Evolutionary conservation across 2,888 invertebrate genomes (phyloP).

Genomic region (Crepidodera aurea): DNA sequence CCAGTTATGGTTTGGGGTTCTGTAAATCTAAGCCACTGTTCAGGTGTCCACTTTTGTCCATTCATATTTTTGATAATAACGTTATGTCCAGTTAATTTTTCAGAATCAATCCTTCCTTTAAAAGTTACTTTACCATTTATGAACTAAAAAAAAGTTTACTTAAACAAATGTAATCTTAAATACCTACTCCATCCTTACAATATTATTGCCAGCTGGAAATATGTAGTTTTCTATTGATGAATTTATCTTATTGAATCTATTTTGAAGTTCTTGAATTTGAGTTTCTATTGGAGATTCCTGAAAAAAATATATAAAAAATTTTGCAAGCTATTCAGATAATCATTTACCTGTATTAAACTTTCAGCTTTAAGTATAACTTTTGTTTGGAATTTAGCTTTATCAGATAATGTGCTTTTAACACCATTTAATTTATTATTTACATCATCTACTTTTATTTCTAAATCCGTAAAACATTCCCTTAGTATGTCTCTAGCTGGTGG

Average conservation of each 20-base stretch:
- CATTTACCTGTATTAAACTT: constrained; percentile 1
- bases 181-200: constrained; percentile 32
- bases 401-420: constrained; percentile 16
- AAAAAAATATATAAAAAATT: constrained; percentile 8
- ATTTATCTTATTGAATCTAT: constrained; percentile 25
- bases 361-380: constrained; percentile 15
- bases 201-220: constrained; percentile 14
- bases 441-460: constrained; percentile 42
- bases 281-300: constrained; percentile 33
- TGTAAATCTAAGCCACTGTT: constrained; percentile 50
- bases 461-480: constrained; percentile 44
- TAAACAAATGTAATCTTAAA: not conserved
- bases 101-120: constrained; percentile 39
- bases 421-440: constrained; percentile 37
- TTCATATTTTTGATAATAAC: constrained; percentile 48
- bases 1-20: constrained; percentile 51
- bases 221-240: constrained; percentile 23
- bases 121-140: constrained; percentile 45
- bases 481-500: constrained; percentile 38
- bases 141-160: constrained; percentile 36
- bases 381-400: not conserved
- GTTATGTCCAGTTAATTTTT: constrained; percentile 41
- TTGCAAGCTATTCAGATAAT: not conserved
- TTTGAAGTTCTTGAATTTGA: constrained; percentile 29
- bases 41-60: constrained; percentile 47